Base-by-base conservation (phyloP, 2,888 invertebrate genomes). In the Acanthococcus lagerstroemiae region DNA sequence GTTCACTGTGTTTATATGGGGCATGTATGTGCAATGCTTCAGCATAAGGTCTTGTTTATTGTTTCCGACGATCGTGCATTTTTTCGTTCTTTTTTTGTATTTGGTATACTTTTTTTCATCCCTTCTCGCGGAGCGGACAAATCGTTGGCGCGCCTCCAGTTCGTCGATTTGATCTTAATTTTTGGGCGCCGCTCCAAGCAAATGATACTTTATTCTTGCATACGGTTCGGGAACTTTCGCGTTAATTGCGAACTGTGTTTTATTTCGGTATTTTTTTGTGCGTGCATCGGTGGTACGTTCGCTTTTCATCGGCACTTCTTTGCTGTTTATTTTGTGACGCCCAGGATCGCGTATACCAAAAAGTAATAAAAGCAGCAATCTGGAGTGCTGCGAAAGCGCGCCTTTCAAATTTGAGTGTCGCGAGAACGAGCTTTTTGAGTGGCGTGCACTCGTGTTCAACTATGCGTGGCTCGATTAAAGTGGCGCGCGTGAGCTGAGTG, bases 191-290 rank as follows among this genome's bases (percentile, higher is more conserved):
- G 26, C 25, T 65, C 65, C 65, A 65, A 65, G 26, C 55, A 27
- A 65, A 65, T 46, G 65, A 65, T 65, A 65, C 55, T 65, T 65
- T 55, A 65, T 46, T 65, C 65, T 65, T 54, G 54, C 52, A 25
- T 30, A 44, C 52, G 30, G 15, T 30, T 58, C 19, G 21, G 15
- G 30, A 6, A 54, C 22, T 63, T 63, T 44, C 21, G 63, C 54
- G 54, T 63, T 54, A 54, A 63, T 63, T 54, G 63, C 63, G 27
- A 60, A 60, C 58, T 26, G 24, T 46, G 45, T 63, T 63, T 63
- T 63, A 63, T 63, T 63, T 63, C 63, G 25, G 63, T 63, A 52
- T 19, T 37, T 54, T n/a, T 25, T 44, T 15, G 46, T 61, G 50
- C 50, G 50, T 30, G 55, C 60, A 27, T 27, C 37, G 52, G 52